A percentile compares a stretch with the other conserved stretches of the same genome.
phyloP scores from a whole-genome alignment of 2,113 vertebrate genomes.

The Noturus placidus region DNA sequence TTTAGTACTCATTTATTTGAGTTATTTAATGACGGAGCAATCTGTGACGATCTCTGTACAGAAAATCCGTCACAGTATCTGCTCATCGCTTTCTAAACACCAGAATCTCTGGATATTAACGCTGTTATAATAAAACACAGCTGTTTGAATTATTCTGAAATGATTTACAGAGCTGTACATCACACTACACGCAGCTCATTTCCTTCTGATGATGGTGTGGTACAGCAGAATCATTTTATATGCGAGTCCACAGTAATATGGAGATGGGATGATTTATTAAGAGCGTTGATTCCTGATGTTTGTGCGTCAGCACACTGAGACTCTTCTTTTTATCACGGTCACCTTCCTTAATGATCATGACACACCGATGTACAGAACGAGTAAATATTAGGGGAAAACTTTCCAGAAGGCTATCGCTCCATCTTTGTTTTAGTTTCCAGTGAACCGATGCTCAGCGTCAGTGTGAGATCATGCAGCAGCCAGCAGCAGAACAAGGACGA shows the following conservation, averaged over 20 bases:
- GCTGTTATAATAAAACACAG: background rate
- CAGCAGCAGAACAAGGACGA: slow-evolving; percentile 49
- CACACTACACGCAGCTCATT: no score
- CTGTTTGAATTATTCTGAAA: background rate
- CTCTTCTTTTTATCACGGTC: background rate
- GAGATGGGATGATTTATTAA: background rate
- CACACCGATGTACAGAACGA: background rate
- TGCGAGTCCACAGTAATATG: background rate
- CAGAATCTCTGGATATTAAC: background rate
- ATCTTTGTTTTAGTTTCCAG: slow-evolving; percentile 30
- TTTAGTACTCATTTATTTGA: background rate
- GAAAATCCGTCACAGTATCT: background rate
- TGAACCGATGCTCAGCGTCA: slow-evolving; percentile 33
- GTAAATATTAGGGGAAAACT: background rate
- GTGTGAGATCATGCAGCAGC: slow-evolving; percentile 30
- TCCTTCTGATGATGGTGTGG: no score
- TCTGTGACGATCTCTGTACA: background rate
- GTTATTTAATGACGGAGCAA: background rate
- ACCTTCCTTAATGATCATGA: background rate
- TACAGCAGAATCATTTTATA: background rate
- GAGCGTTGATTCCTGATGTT: background rate
- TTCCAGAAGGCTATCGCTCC: slow-evolving; percentile 16
- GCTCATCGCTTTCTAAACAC: background rate
- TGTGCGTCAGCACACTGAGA: background rate
- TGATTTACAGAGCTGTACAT: background rate